phyloP scores from a whole-genome alignment of 2,797 vertebrate species.

The Lagorchestes hirsutus region DNA sequence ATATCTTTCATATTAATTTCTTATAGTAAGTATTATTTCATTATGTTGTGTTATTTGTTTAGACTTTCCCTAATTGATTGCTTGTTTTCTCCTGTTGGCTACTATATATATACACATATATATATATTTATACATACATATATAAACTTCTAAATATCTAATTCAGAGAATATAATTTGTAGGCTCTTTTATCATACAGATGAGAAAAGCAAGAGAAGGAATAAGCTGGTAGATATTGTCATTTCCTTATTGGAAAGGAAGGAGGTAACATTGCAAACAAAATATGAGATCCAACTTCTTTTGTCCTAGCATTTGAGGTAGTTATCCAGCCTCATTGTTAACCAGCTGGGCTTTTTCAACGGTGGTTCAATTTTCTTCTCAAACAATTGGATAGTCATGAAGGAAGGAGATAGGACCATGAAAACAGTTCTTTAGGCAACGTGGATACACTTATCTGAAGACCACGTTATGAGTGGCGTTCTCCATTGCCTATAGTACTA shows the following conservation, averaged over 20 bases:
- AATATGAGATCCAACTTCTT: slow-evolving; percentile 11
- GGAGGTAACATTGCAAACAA: slow-evolving; percentile 46
- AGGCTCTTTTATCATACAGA: neutral
- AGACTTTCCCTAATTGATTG: neutral
- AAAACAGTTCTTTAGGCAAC: neutral
- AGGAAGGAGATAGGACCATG: neutral
- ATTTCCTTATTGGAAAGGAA: slow-evolving; percentile 35
- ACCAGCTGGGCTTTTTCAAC: neutral
- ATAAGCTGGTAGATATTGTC: neutral
- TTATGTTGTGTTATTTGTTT: neutral
- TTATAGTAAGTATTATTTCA: slow-evolving; percentile 15
- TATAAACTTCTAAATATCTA: slow-evolving; percentile 3
- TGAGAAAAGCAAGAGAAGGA: slow-evolving; percentile 6
- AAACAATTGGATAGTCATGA: neutral
- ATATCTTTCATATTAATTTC: neutral
- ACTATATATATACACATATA: neutral
- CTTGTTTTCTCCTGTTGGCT: neutral
- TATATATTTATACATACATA: too few relatives aligned
- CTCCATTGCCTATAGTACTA: neutral
- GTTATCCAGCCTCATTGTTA: neutral
- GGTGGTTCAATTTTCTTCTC: neutral
- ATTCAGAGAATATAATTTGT: slow-evolving; percentile 17
- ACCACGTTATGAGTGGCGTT: neutral
- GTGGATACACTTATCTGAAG: neutral
- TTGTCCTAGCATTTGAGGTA: slow-evolving; percentile 45